A percentile compares a stretch with the other conserved stretches of the same genome.
These are phyloP conservation scores for Noturus placidus DNA, from an alignment of 2,113 vertebrate species.

Conservation along the genomic window DNA sequence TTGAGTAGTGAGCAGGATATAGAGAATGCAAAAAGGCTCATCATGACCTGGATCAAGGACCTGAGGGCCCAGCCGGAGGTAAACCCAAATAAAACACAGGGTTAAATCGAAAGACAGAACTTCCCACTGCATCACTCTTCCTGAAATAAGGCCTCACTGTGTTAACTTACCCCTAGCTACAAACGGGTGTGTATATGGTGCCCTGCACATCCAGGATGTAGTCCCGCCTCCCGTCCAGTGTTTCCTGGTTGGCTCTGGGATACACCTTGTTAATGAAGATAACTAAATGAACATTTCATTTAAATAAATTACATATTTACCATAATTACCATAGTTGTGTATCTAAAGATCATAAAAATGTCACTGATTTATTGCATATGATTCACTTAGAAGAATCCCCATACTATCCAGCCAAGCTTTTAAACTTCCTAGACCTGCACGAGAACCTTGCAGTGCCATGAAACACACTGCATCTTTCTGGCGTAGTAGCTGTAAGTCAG, in stretches of 20 bases:
- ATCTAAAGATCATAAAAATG: not conserved
- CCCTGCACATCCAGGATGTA: too few relatives aligned
- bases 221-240: too few relatives aligned
- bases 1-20: constrained; percentile 58
- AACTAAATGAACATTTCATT: too few relatives aligned
- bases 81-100: not conserved
- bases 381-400: too few relatives aligned
- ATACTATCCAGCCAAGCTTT: not conserved
- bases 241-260: too few relatives aligned
- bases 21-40: constrained; percentile 59
- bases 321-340: too few relatives aligned
- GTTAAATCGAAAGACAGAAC: not conserved
- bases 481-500: not conserved
- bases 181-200: not conserved
- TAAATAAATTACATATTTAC: too few relatives aligned
- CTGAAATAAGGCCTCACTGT: not conserved
- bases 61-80: constrained; percentile 74
- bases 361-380: not conserved
- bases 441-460: too few relatives aligned
- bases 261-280: too few relatives aligned
- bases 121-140: not conserved
- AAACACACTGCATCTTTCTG: not conserved
- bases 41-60: constrained; percentile 71
- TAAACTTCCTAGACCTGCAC: not conserved
- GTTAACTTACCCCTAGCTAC: not conserved